Evolutionary conservation across 2,113 vertebrate species (phyloP).

Genomic region (Henicopernis longicauda): DNA sequence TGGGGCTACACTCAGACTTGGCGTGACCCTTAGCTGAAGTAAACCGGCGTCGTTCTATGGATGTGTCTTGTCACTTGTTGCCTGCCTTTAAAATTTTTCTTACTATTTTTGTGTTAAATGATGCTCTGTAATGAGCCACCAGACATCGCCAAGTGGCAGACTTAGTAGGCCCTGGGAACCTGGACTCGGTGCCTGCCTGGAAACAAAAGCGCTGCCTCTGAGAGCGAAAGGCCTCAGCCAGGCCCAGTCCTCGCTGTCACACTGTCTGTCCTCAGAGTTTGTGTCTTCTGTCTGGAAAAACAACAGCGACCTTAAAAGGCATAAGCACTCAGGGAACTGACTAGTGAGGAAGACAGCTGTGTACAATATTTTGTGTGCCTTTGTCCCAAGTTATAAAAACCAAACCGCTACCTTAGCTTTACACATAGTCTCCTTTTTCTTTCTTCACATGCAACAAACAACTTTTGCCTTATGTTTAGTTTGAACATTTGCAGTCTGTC

Average conservation of each 20-base stretch:
- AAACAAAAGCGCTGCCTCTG: not conserved
- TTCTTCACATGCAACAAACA: not conserved
- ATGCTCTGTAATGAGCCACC: not conserved
- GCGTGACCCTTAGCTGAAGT: not conserved
- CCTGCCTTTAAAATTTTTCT: not conserved
- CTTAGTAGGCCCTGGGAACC: not conserved
- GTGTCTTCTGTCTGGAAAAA: not conserved
- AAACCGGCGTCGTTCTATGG: fast-evolving
- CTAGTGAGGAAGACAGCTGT: not conserved
- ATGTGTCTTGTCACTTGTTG: not conserved
- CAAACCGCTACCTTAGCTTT: not conserved
- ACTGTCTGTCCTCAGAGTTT: not conserved
- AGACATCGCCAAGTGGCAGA: not conserved
- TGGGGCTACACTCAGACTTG: fast-evolving
- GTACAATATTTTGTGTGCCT: not conserved
- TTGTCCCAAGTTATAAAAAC: not conserved
- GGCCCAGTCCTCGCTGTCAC: not conserved
- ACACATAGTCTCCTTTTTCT: not conserved
- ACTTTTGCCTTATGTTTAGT: not conserved
- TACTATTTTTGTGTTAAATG: not conserved
- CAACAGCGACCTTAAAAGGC: not conserved
- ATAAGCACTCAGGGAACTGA: not conserved
- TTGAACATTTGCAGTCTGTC: not conserved
- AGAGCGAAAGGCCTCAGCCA: not conserved
- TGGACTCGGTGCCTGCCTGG: not conserved